Evolutionary conservation across 2,888 invertebrate genomes (phyloP), one percentile per base, ranked within the genome.

Genomic region (Orthosia gothica): DNA sequence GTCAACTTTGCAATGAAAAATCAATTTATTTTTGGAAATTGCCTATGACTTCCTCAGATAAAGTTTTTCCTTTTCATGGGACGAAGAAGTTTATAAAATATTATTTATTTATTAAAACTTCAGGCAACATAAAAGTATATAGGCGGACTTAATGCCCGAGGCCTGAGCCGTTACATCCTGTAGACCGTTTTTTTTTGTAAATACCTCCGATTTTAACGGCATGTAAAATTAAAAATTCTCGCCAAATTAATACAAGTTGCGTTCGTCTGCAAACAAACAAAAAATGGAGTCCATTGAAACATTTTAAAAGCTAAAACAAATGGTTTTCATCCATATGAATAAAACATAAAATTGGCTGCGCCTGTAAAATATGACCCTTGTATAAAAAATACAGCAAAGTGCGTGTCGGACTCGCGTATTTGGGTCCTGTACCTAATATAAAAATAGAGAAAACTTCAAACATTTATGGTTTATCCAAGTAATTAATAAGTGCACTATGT

Each of bases 361-460:
- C 55, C 59, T 82, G 55, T 65, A 67, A 79, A 74, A 74, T 79
- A 64, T 70, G 20, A 54, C 50, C 58, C 62, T 83, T 79, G 74
- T 79, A 73, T 68, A 67, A 32, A 52, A 67, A 70, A 61, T 20
- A 32, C 15, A 7, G 16, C 0, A 23, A 26, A 26, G 20, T 55
- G 3, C 7, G 9, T 16, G 5, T 26, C 16, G 11, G 15, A 54
- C 23, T 26, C 15, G 11, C 23, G 18, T 18, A 16, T 23, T 1
- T 2, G n/a, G 40, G 71, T 61, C 49, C 79, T 26, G 59, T 26
- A 49, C 40, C 3, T 16, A 47, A 45, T 13, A 20, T n/a, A 12
- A 0, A 47, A 16, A 23, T 5, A 16, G 5, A 49, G 5, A 5
- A 12, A 26, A 40, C 7, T 40, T 40, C 40, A 0, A 40, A 40